These are phyloP conservation scores for Drosophila infuscata DNA, from an alignment of 2,888 invertebrate species.

Conservation along the genomic window DNA sequence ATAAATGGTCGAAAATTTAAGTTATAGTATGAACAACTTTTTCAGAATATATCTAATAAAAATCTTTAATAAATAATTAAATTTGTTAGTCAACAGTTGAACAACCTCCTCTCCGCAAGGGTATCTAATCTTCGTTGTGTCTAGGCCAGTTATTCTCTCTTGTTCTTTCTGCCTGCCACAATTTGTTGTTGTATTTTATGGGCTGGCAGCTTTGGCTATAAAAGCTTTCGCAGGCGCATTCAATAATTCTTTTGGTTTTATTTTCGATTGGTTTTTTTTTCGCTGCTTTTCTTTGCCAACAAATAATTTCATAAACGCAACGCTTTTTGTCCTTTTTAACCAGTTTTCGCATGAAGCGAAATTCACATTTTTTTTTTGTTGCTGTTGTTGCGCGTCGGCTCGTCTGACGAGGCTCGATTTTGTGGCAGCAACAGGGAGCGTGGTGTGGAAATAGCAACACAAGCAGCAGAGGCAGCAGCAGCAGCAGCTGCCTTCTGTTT, in stretches of 20 bases:
- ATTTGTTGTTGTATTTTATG: slow-evolving; percentile 21
- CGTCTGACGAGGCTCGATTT: slow-evolving; percentile 13
- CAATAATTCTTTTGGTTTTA: slow-evolving; percentile 12
- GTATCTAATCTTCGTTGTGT: neutral
- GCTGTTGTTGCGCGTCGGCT: slow-evolving; percentile 38
- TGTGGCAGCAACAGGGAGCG: neutral
- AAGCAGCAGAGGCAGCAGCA: slow-evolving; percentile 2
- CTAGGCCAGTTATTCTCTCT: neutral
- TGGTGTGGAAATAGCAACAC: neutral
- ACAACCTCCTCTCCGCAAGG: neutral
- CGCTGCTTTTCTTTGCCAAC: slow-evolving; percentile 19
- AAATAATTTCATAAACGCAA: slow-evolving; percentile 63
- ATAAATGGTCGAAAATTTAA: neutral
- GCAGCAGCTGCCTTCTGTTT: slow-evolving; percentile 67
- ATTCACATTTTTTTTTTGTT: slow-evolving; percentile 36
- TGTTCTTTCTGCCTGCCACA: neutral
- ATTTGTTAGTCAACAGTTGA: neutral
- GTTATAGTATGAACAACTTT: neutral
- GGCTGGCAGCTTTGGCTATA: slow-evolving; percentile 14
- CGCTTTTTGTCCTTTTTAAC: slow-evolving; percentile 55
- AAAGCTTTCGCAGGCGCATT: slow-evolving; percentile 38
- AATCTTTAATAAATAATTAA: neutral
- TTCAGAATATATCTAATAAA: neutral
- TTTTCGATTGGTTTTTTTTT: slow-evolving; percentile 7
- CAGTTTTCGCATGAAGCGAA: slow-evolving; percentile 49